A percentile compares a stretch with the other conserved stretches of the same genome.
Conservation (phyloP, 2,113 vertebrate species). For the Hiodon tergisus region DNA sequence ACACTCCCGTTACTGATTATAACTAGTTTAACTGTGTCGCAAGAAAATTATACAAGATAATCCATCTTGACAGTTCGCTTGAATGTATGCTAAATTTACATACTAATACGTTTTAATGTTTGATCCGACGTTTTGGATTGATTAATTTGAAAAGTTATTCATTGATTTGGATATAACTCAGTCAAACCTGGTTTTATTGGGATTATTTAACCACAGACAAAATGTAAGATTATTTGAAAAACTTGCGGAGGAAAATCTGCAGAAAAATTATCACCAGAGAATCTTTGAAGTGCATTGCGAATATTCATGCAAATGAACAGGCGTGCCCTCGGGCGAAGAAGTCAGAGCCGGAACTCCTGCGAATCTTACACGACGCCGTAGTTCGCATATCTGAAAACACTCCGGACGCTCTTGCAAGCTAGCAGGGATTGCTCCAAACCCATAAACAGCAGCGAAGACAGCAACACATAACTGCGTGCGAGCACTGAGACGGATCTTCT, state of each 20-base stretch:
- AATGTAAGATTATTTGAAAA: background rate
- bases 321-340: slow-evolving; percentile 68
- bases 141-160: too few species aligned
- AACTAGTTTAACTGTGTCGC: too few species aligned
- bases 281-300: slow-evolving; percentile 45
- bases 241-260: background rate
- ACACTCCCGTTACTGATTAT: background rate
- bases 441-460: slow-evolving; percentile 30
- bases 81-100: too few species aligned
- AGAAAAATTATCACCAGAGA: slow-evolving; percentile 33
- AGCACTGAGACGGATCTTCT: background rate
- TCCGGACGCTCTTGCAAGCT: slow-evolving; percentile 41
- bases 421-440: slow-evolving; percentile 25
- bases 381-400: slow-evolving; percentile 61
- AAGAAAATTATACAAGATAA: too few species aligned
- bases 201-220: background rate
- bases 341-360: slow-evolving; percentile 70
- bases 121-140: too few species aligned
- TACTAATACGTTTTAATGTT: too few species aligned
- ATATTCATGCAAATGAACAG: slow-evolving; percentile 65
- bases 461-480: slow-evolving; percentile 13
- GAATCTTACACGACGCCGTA: slow-evolving; percentile 67
- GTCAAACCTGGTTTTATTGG: background rate
- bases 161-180: too few species aligned
- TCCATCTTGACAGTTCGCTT: too few species aligned